These are phyloP conservation scores for Antheraea assamensis DNA, from an alignment of 2,888 invertebrate genomes.

Conservation along the genomic window DNA sequence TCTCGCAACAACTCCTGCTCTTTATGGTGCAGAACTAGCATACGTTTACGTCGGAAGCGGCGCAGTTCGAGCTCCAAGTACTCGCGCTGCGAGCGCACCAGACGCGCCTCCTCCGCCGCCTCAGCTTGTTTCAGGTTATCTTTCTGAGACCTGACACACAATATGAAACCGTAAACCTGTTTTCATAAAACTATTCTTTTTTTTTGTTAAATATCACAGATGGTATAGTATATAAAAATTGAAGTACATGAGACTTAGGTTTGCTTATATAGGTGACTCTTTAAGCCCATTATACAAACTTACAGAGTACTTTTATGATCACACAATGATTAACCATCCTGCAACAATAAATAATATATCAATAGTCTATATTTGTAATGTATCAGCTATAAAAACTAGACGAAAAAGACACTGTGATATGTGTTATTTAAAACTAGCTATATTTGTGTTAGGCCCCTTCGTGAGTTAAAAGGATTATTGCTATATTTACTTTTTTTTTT, in stretches of 20 bases:
- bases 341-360: background rate
- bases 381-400: too few species aligned
- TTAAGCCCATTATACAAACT: background rate
- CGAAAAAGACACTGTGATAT: too few species aligned
- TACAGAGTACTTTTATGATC: background rate
- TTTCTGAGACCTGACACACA: slow-evolving; percentile 87
- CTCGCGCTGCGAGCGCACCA: slow-evolving; percentile 94
- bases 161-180: too few species aligned
- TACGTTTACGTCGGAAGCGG: slow-evolving; percentile 94
- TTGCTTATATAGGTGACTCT: background rate
- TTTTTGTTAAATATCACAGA: background rate
- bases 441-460: too few species aligned
- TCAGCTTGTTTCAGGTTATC: slow-evolving; percentile 95
- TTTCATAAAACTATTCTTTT: background rate
- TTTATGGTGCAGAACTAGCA: slow-evolving; percentile 92
- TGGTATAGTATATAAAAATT: too few species aligned
- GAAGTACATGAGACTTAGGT: background rate
- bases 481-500: too few species aligned
- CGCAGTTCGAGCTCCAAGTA: slow-evolving; percentile 95
- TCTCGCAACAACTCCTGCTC: slow-evolving; percentile 95
- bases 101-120: slow-evolving; percentile 93
- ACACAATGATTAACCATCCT: background rate
- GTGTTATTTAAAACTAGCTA: too few species aligned
- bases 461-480: too few species aligned
- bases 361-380: too few species aligned